Evolutionary conservation across 2,888 invertebrate species (phyloP).

Genomic region (Drosophila ezoana): DNA sequence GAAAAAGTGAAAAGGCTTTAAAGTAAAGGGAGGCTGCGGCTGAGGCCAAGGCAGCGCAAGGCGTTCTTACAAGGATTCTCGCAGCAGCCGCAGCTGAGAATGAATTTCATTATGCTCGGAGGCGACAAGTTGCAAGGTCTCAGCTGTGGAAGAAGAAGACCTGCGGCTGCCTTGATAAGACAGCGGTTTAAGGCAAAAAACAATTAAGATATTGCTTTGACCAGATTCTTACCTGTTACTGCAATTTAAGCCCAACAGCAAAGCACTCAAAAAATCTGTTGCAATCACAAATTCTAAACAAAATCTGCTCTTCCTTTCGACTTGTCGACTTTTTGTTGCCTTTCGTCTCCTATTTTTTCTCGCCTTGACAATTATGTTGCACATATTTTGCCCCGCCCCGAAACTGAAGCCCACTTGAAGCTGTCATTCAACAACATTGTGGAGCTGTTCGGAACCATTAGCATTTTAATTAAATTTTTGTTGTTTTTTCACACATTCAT

Average conservation of each 20-base stretch:
- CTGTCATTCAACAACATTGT: slow-evolving; percentile 71
- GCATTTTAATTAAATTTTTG: slow-evolving; percentile 80
- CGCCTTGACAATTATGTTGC: slow-evolving; percentile 67
- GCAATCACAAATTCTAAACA: no score
- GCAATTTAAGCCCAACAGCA: background rate
- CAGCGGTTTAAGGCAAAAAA: slow-evolving; percentile 24
- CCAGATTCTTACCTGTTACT: background rate
- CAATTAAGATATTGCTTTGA: slow-evolving; percentile 39
- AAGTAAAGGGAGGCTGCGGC: slow-evolving; percentile 20
- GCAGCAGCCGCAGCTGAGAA: slow-evolving; percentile 1
- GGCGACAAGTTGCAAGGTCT: slow-evolving; percentile 35
- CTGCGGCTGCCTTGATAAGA: background rate
- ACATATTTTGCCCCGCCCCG: slow-evolving; percentile 35
- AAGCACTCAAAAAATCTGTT: background rate
- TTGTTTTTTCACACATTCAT: slow-evolving; percentile 37
- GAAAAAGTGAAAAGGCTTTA: slow-evolving; percentile 22
- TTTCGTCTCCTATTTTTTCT: background rate
- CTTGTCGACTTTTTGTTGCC: slow-evolving; percentile 19
- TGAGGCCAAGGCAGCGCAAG: slow-evolving; percentile 35
- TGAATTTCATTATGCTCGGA: slow-evolving; percentile 27
- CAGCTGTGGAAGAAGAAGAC: slow-evolving; percentile 12
- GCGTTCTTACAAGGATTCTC: background rate
- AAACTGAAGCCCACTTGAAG: slow-evolving; percentile 30
- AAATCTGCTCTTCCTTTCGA: slow-evolving; percentile 14
- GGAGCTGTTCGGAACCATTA: slow-evolving; percentile 65